Evolutionary conservation across 2,113 vertebrate species (phyloP).

Genomic region (Nycticorax nycticorax): DNA sequence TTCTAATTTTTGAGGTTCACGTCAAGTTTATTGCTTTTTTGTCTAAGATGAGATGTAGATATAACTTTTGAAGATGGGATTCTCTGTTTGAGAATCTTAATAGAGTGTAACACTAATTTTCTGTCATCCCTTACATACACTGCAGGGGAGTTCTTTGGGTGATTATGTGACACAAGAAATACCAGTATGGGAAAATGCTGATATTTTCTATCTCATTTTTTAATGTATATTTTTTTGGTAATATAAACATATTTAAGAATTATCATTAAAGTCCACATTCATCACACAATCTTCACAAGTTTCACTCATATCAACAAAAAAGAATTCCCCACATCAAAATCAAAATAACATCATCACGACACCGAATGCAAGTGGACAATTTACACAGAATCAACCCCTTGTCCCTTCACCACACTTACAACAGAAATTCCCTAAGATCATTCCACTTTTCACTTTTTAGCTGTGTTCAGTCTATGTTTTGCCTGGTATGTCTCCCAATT

Average conservation of each 20-base stretch:
- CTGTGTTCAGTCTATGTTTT: too few relatives aligned
- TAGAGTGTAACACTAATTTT: not conserved
- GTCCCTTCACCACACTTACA: too few relatives aligned
- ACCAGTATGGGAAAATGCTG: not conserved
- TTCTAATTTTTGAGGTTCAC: not conserved
- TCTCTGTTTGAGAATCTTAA: not conserved
- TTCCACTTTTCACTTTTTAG: too few relatives aligned
- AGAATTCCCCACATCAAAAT: too few relatives aligned
- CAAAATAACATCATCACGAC: too few relatives aligned
- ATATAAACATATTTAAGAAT: not conserved
- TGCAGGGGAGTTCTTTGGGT: not conserved
- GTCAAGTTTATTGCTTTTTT: not conserved
- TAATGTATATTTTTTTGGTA: not conserved
- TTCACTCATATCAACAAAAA: too few relatives aligned
- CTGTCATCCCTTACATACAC: not conserved
- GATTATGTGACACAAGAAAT: not conserved
- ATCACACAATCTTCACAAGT: too few relatives aligned
- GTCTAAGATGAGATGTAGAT: not conserved
- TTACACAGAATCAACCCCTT: too few relatives aligned
- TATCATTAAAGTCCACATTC: too few relatives aligned
- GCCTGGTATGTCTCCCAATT: too few relatives aligned
- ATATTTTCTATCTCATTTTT: not conserved
- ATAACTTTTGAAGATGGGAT: not conserved
- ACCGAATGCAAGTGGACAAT: too few relatives aligned
- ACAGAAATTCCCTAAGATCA: too few relatives aligned